phyloP scores from a whole-genome alignment of 2,888 invertebrate species.

The Pammene fasciana region DNA sequence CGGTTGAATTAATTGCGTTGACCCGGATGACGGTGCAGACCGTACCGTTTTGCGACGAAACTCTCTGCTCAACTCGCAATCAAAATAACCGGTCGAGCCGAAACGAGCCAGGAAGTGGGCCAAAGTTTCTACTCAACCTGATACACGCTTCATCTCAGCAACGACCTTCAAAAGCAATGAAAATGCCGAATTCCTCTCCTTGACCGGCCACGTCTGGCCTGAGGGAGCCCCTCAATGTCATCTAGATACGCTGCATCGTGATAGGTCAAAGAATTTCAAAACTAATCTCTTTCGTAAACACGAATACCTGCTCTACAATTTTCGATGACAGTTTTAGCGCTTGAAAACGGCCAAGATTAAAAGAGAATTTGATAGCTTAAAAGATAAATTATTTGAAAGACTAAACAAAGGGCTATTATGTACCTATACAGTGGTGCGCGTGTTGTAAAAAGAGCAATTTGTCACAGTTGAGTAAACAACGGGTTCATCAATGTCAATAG shows the following conservation, averaged over 20 bases:
- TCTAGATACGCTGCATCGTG: constrained; percentile 22
- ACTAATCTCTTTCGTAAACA: constrained; percentile 15
- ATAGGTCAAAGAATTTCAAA: constrained; percentile 32
- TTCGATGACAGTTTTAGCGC: not conserved
- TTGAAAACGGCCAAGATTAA: constrained; percentile 2
- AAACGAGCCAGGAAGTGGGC: constrained; percentile 67
- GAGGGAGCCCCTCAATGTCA: constrained; percentile 26
- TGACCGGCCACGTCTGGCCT: constrained; percentile 15
- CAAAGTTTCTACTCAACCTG: constrained; percentile 70
- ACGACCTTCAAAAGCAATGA: constrained; percentile 64
- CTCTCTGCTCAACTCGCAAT: constrained; percentile 62
- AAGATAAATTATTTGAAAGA: constrained; percentile 1
- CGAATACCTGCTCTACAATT: not conserved
- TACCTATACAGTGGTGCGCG: constrained; percentile 7
- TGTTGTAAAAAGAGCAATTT: constrained; percentile 34
- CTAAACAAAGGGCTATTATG: constrained; percentile 20
- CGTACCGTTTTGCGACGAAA: constrained; percentile 61
- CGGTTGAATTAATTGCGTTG: constrained; percentile 61
- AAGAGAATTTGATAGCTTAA: not conserved
- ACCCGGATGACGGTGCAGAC: constrained; percentile 61
- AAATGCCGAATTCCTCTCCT: constrained; percentile 37
- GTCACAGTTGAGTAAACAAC: constrained; percentile 37
- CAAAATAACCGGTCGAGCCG: constrained; percentile 68
- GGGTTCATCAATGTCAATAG: constrained; percentile 37
- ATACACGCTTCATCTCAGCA: constrained; percentile 53